Evolutionary conservation across 2,888 invertebrate species (phyloP).

Genomic region (Sclerodermus sp.): DNA sequence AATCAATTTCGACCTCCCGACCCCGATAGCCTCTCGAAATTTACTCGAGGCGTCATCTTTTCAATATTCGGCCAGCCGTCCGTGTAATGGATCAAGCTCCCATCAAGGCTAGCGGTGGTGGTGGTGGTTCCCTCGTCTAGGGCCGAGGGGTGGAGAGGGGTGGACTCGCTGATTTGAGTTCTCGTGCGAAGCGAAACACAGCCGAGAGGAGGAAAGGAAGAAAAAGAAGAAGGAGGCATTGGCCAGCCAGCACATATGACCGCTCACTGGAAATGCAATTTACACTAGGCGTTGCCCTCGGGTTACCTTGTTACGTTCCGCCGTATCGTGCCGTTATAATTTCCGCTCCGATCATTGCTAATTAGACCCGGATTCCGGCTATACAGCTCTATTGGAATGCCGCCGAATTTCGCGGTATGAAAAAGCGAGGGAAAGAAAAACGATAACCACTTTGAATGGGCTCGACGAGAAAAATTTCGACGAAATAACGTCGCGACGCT

Average conservation of each 20-base stretch:
- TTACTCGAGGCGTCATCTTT: not conserved
- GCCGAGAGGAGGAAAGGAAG: not conserved
- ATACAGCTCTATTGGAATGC: not conserved
- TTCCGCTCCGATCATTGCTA: conserved; percentile 29
- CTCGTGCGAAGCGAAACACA: not conserved
- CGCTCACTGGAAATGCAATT: conserved; percentile 55
- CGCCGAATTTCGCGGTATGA: not conserved
- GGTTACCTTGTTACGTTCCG: conserved; percentile 33
- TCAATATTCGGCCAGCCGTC: not conserved
- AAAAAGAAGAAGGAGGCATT: conserved; percentile 38
- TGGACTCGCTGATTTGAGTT: not conserved
- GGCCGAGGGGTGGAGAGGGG: too few species aligned
- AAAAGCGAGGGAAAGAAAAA: not conserved
- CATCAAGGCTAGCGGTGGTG: too few species aligned
- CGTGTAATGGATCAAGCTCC: too few species aligned
- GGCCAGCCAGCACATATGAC: conserved; percentile 54
- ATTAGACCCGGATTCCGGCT: conserved; percentile 21
- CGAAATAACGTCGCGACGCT: too few species aligned
- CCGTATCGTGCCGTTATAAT: conserved; percentile 35
- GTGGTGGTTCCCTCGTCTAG: too few species aligned
- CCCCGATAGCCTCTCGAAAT: too few species aligned
- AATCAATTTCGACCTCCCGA: conserved; percentile 29
- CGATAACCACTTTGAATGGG: too few species aligned
- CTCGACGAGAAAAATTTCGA: too few species aligned
- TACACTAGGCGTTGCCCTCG: conserved; percentile 45